These are phyloP conservation scores for Marcusenius ussheri DNA, from an alignment of 2,113 vertebrate genomes.

Conservation along the genomic window DNA sequence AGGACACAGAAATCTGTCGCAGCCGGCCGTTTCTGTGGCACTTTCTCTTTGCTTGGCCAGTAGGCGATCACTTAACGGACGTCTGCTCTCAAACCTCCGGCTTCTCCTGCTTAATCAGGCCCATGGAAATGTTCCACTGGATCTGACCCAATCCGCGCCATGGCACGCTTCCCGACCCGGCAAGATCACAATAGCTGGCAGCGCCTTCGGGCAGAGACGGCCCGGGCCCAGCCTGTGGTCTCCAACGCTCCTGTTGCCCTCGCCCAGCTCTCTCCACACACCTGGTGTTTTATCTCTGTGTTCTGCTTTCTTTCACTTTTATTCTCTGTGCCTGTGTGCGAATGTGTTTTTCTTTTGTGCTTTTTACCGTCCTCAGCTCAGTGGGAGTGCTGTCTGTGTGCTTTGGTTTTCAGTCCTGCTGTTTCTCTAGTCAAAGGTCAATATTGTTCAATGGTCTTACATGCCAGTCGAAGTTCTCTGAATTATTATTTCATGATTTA, in stretches of 20 bases:
- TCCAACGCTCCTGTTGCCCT: background rate
- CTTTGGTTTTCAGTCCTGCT: background rate
- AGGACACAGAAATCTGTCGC: background rate
- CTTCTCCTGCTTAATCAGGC: background rate
- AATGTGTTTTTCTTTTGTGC: background rate
- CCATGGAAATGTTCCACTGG: background rate
- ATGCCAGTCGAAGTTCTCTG: background rate
- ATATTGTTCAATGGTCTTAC: background rate
- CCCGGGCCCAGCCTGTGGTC: background rate
- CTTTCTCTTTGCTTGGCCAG: background rate
- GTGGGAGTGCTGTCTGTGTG: background rate
- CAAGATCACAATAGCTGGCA: background rate
- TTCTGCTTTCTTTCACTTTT: constrained; percentile 1
- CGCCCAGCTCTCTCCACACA: background rate
- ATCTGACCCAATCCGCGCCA: background rate
- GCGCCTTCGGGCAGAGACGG: background rate
- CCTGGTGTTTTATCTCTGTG: background rate
- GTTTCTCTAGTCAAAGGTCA: constrained; percentile 4
- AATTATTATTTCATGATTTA: background rate
- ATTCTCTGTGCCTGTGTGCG: background rate
- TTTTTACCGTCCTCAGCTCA: background rate
- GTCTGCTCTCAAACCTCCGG: background rate
- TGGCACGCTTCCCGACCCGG: background rate
- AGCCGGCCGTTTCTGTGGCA: background rate
- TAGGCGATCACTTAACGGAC: background rate